These are phyloP conservation scores for Musca vetustissima DNA, from an alignment of 1,140 invertebrate genomes.

Conservation along the genomic window DNA sequence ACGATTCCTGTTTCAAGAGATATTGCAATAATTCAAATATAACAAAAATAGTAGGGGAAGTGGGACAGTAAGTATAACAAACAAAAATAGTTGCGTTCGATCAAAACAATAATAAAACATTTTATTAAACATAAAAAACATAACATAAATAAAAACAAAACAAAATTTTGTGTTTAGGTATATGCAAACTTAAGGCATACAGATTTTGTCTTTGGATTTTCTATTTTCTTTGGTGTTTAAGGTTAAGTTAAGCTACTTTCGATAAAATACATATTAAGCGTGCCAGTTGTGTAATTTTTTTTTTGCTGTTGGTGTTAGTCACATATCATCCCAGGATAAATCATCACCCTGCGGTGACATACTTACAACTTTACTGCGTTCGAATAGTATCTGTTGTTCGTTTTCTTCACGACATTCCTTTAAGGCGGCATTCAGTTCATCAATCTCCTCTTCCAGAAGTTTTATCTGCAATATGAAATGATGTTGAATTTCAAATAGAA, in stretches of 20 bases:
- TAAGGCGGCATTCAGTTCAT: slow-evolving; percentile 65
- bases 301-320: slow-evolving; percentile 20
- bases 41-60: too few relatives aligned
- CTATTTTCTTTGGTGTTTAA: neutral
- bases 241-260: too few relatives aligned
- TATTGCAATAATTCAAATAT: neutral
- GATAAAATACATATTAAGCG: too few relatives aligned
- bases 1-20: slow-evolving; percentile 38
- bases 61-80: too few relatives aligned
- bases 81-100: too few relatives aligned
- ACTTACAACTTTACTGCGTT: slow-evolving; percentile 69
- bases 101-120: slow-evolving; percentile 1
- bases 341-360: slow-evolving; percentile 50
- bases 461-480: slow-evolving; percentile 52
- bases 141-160: neutral
- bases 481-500: neutral
- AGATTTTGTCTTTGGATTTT: slow-evolving; percentile 1
- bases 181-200: slow-evolving; percentile 1
- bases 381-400: slow-evolving; percentile 66
- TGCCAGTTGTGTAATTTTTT: neutral
- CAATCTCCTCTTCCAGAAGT: slow-evolving; percentile 65
- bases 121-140: neutral
- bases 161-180: neutral
- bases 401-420: slow-evolving; percentile 63
- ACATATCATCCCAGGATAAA: slow-evolving; percentile 42